phyloP scores from a whole-genome alignment of 1,140 invertebrate genomes.

The Neodiprion fabricii region DNA sequence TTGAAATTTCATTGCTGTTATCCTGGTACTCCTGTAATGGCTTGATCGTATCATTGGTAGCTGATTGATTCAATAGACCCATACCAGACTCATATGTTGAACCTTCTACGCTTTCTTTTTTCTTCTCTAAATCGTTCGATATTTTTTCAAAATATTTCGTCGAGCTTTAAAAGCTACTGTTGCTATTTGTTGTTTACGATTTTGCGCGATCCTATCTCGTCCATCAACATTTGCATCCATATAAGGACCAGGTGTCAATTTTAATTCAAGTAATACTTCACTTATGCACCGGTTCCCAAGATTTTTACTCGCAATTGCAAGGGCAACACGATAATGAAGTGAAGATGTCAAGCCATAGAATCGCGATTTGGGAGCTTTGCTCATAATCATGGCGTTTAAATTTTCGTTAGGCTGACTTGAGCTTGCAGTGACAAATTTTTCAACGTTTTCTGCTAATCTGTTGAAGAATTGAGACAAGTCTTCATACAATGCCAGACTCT shows the following conservation, averaged over 20 bases:
- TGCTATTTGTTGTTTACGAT: constrained; percentile 12
- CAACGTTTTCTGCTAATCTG: too few relatives aligned
- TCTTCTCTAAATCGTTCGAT: constrained; percentile 14
- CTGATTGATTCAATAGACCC: constrained; percentile 20
- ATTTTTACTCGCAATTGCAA: too few relatives aligned
- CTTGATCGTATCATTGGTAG: constrained; percentile 13
- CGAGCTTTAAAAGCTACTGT: constrained; percentile 17
- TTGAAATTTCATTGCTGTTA: constrained; percentile 6
- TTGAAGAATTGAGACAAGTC: constrained; percentile 11
- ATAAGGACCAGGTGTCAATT: constrained; percentile 18
- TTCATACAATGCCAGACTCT: constrained; percentile 10
- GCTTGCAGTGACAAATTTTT: too few relatives aligned
- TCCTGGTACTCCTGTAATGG: constrained; percentile 9
- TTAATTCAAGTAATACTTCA: constrained; percentile 4
- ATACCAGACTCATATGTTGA: background rate
- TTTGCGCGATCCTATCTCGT: constrained; percentile 2
- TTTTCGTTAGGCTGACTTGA: constrained; percentile 23
- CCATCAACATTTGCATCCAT: constrained; percentile 1
- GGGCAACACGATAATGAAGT: too few relatives aligned
- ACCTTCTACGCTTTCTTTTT: constrained; percentile 10
- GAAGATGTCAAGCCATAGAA: too few relatives aligned
- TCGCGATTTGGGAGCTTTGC: constrained; percentile 16
- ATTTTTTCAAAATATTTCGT: constrained; percentile 23
- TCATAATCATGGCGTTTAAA: constrained; percentile 16
- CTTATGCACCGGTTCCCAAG: too few relatives aligned